phyloP scores from a whole-genome alignment of 2,113 vertebrate species.

The Caretta caretta region DNA sequence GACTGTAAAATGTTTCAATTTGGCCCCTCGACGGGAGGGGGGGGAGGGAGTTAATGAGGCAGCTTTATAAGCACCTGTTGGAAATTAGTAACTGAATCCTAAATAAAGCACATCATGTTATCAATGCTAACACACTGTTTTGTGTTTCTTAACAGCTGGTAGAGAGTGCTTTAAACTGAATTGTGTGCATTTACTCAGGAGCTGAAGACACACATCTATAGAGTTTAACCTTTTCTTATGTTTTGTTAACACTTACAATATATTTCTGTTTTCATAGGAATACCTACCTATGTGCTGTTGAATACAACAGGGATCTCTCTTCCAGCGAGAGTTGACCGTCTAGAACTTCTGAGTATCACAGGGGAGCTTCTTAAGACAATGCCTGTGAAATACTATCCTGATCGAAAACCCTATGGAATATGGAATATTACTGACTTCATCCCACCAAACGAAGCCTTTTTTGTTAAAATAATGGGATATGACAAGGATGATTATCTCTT shows the following conservation, averaged over 20 bases:
- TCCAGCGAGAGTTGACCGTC: conserved; percentile 89
- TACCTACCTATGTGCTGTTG: conserved; percentile 93
- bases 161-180: not conserved
- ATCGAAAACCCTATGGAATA: conserved; percentile 87
- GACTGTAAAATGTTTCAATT: not conserved
- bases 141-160: not conserved
- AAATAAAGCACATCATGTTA: not conserved
- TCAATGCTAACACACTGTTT: not conserved
- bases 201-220: not conserved
- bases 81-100: not conserved
- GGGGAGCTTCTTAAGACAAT: conserved; percentile 90
- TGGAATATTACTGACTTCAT: conserved; percentile 98
- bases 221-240: not conserved
- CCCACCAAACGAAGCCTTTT: conserved; percentile 94
- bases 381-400: conserved; percentile 91
- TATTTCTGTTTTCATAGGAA: conserved; percentile 82
- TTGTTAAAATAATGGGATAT: conserved; percentile 92
- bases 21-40: rapidly evolving
- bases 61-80: conserved; percentile 2
- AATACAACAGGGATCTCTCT: conserved; percentile 91
- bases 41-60: not conserved
- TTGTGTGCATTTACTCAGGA: not conserved
- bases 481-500: conserved; percentile 90
- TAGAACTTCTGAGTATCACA: conserved; percentile 90
- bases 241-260: not conserved